Conservation (phyloP, 2,888 invertebrate genomes). For the Coenonympha arcania region DNA sequence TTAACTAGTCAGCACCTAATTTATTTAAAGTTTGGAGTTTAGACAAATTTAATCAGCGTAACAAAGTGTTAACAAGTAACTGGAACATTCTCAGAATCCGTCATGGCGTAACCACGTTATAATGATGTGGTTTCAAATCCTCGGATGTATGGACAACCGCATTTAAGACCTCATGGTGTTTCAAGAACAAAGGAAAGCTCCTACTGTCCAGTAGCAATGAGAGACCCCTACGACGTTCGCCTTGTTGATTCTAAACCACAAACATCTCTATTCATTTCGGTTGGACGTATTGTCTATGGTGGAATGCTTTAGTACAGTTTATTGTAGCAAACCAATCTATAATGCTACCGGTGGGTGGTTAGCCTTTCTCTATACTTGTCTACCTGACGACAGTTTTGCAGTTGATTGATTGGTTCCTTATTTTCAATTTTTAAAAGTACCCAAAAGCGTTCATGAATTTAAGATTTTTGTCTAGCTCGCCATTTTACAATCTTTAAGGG, state of each 20-base stretch:
- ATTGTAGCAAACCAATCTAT: slow-evolving; percentile 65
- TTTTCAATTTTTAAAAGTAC: slow-evolving; percentile 9
- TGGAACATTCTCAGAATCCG: slow-evolving; percentile 24
- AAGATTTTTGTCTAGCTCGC: not conserved
- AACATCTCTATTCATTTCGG: slow-evolving; percentile 52
- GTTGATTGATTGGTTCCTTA: slow-evolving; percentile 53
- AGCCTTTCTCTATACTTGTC: slow-evolving; percentile 33
- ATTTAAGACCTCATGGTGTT: slow-evolving; percentile 58
- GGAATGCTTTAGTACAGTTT: slow-evolving; percentile 40
- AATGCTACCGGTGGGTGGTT: slow-evolving; percentile 66
- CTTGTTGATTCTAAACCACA: slow-evolving; percentile 64
- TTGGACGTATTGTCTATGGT: slow-evolving; percentile 41
- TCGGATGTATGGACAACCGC: slow-evolving; percentile 49
- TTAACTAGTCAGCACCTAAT: too few relatives aligned
- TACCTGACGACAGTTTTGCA: slow-evolving; percentile 62
- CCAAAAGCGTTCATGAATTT: not conserved
- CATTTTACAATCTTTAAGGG: not conserved
- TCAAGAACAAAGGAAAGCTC: slow-evolving; percentile 49
- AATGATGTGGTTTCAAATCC: slow-evolving; percentile 46
- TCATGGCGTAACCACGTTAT: slow-evolving; percentile 26
- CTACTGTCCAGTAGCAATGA: slow-evolving; percentile 59
- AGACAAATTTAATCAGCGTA: not conserved
- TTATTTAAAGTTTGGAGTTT: too few relatives aligned
- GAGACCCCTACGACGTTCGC: slow-evolving; percentile 44
- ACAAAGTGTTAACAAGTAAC: not conserved